Evolutionary conservation across 1,140 invertebrate genomes (phyloP), one percentile per base, ranked within the genome.

Genomic region (Hylaeus anthracinus): DNA sequence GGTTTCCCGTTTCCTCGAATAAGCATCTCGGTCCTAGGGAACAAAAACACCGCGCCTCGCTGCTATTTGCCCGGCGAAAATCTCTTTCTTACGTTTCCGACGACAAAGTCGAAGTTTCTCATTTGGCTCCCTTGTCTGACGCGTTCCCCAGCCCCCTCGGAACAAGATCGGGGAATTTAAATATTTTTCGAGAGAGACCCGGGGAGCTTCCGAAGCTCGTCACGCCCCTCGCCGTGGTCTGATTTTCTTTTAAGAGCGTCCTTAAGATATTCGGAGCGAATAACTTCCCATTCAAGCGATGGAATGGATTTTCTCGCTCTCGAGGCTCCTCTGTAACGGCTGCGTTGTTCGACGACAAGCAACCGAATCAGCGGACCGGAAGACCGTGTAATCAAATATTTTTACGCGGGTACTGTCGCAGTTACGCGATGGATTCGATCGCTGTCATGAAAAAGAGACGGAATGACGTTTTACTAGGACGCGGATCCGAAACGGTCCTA

Each of bases 101-200:
- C 45, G 69, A 56, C 53, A 71, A 58, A 71, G 67, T 70, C 53
- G 14, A 71, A 58, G 6, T 58, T 71, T 58, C 69, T 71, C 69
- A 71, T 71, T 71, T 71, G 15, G 8, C 39, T 58, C 53, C 14
- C 53, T 58, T 71, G 48, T 71, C 69, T 15, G 67, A 70, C 67
- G 12, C 72, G 71, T 26, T 39, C 37, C 26, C 43, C 26, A 43
- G 15, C 51, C 14, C 6, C 63, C 6, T 8, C 26, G 45, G n/a
- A n/a, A 56, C 41, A 41, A 51, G 60, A 73, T 73, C 45, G 72
- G n/a, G 0, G 43, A 72, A 72, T 72, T 72, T 72, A 39, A 72
- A 72, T 72, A 63, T 63, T 63, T 72, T 72, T 51, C 58, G 5
- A 37, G 45, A 3, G 43, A 6, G 26, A n/a, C 5, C 1, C 10